A percentile compares a stretch with the other conserved stretches of the same genome.
Evolutionary conservation across 2,888 invertebrate genomes (phyloP).

Genomic region (Linnaemya vulpina): DNA sequence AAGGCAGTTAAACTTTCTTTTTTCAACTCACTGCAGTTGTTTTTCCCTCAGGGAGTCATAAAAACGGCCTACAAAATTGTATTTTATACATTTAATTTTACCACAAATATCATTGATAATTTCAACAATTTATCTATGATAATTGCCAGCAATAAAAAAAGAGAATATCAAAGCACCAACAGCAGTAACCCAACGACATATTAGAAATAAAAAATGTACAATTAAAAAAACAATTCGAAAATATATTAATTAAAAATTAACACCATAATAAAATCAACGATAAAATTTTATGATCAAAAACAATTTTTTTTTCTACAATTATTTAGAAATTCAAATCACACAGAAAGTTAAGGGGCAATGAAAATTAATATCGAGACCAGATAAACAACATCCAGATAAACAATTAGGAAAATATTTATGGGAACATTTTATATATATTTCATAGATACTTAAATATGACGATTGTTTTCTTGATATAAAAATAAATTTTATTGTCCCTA

Average conservation of each 20-base stretch:
- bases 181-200: not conserved
- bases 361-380: constrained; percentile 13
- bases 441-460: constrained; percentile 8
- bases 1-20: not conserved
- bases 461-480: not conserved
- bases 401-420: constrained; percentile 34
- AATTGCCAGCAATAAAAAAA: constrained; percentile 32
- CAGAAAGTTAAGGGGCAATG: constrained; percentile 13
- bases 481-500: not conserved
- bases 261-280: constrained; percentile 58
- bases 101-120: constrained; percentile 57
- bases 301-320: constrained; percentile 3
- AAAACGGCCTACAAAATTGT: constrained; percentile 26
- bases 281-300: constrained; percentile 55
- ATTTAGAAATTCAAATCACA: constrained; percentile 46
- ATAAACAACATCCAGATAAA: constrained; percentile 15
- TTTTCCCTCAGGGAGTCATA: constrained; percentile 25
- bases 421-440: constrained; percentile 7
- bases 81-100: constrained; percentile 37
- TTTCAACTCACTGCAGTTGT: not conserved
- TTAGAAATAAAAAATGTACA: not conserved
- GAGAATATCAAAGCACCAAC: not conserved
- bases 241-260: constrained; percentile 68
- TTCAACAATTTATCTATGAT: constrained; percentile 47
- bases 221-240: constrained; percentile 37